Evolutionary conservation across 2,797 vertebrate species (phyloP).

Genomic region (Chaenodraco wilsoni): DNA sequence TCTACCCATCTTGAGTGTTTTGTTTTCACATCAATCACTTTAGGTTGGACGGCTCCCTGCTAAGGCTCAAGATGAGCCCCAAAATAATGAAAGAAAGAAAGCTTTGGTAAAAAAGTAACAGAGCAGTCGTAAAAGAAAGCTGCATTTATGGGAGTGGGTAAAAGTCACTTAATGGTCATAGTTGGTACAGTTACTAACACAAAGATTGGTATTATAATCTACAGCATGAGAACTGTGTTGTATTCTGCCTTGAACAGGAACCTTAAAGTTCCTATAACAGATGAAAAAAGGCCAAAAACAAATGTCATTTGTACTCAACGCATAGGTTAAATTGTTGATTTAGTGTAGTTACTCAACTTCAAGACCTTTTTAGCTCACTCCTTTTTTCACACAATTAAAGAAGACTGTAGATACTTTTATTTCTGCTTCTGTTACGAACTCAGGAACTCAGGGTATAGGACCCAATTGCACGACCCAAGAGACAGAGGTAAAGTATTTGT

Average conservation of each 20-base stretch:
- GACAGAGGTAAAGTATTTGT: no score
- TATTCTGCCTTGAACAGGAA: conserved; percentile 4
- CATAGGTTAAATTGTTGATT: conserved; percentile 2
- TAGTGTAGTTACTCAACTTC: neutral
- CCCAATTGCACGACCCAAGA: no score
- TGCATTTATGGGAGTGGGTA: conserved; percentile 6
- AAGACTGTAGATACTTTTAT: conserved; percentile 10
- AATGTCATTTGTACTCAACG: neutral
- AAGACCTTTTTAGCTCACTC: conserved; percentile 6
- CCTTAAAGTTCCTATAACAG: neutral
- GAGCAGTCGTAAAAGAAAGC: neutral
- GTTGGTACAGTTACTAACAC: conserved; percentile 6
- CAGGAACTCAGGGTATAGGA: no score
- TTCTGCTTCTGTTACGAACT: neutral
- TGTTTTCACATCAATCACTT: conserved; percentile 47
- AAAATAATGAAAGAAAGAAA: conserved; percentile 16
- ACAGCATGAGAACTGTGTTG: neutral
- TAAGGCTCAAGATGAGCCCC: conserved; percentile 24
- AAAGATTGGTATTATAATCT: no score
- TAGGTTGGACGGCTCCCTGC: conserved; percentile 16
- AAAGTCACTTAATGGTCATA: conserved; percentile 10
- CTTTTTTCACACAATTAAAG: conserved; percentile 1
- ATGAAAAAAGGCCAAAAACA: neutral
- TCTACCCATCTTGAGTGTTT: conserved; percentile 29
- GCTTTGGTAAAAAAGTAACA: neutral